A percentile compares a stretch with the other conserved stretches of the same genome.
phyloP scores from a whole-genome alignment of 2,888 invertebrate genomes.

The Oscheius sp. region DNA sequence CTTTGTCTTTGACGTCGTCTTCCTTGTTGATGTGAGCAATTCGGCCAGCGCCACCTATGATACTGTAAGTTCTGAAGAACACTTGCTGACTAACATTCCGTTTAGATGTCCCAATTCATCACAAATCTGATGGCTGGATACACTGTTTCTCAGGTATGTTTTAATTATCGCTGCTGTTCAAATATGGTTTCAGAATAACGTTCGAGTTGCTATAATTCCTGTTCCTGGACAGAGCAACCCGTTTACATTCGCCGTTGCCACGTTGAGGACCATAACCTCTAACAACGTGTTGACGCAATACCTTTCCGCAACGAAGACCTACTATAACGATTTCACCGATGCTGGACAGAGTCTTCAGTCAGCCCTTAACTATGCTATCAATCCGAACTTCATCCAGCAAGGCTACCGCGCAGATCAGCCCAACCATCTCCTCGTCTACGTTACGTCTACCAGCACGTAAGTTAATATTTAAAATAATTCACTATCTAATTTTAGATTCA shows the following conservation, averaged over 20 bases:
- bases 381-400: conserved; percentile 22
- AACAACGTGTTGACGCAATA: conserved; percentile 33
- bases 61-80: conserved; percentile 6
- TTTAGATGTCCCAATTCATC: conserved; percentile 52
- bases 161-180: too few relatives aligned
- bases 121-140: conserved; percentile 51
- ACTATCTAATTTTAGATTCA: conserved; percentile 36
- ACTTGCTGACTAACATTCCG: background rate
- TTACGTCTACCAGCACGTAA: conserved; percentile 44
- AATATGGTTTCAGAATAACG: conserved; percentile 5
- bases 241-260: conserved; percentile 9
- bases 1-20: conserved; percentile 50
- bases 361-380: conserved; percentile 34
- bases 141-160: conserved; percentile 13
- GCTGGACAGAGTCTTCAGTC: conserved; percentile 35
- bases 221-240: conserved; percentile 7
- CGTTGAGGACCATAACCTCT: conserved; percentile 33
- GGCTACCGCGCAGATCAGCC: conserved; percentile 42
- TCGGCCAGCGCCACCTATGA: conserved; percentile 10
- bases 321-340: conserved; percentile 41
- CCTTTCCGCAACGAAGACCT: conserved; percentile 35
- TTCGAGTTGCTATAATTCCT: conserved; percentile 45
- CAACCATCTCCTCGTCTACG: conserved; percentile 50
- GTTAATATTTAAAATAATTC: background rate
- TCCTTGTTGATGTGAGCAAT: conserved; percentile 47